Evolutionary conservation across 2,113 vertebrate species (phyloP).

Genomic region (Brachyhypopomus occidentalis): DNA sequence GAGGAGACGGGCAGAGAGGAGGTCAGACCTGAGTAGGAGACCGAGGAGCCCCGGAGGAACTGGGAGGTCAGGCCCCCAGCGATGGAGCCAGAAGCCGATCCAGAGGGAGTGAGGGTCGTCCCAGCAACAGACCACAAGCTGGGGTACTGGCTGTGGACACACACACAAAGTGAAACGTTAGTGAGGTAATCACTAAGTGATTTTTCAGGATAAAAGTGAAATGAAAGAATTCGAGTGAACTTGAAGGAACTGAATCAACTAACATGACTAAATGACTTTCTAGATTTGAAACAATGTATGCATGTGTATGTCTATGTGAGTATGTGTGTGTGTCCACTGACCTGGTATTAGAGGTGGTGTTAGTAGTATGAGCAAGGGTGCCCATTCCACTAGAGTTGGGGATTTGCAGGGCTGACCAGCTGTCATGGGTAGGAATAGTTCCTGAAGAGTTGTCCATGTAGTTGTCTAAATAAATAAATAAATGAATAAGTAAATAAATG

Average conservation of each 20-base stretch:
- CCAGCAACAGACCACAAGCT: slow-evolving; percentile 79
- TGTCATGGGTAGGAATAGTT: slow-evolving; percentile 71
- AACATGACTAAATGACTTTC: too few species aligned
- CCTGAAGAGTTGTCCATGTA: slow-evolving; percentile 77
- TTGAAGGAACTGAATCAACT: too few species aligned
- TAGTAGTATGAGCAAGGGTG: slow-evolving; percentile 72
- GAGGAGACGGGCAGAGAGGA: slow-evolving; percentile 77
- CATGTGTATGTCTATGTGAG: background rate
- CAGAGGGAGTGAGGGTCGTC: slow-evolving; percentile 72
- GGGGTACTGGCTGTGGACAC: slow-evolving; percentile 74
- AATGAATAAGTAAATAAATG: background rate
- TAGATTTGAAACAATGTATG: too few species aligned
- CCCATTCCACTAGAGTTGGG: slow-evolving; percentile 77
- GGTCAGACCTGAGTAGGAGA: slow-evolving; percentile 75
- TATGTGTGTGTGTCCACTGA: slow-evolving; percentile 42
- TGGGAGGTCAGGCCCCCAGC: slow-evolving; percentile 74
- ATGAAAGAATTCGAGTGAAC: too few species aligned
- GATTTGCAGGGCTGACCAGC: slow-evolving; percentile 78
- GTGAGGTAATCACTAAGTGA: background rate
- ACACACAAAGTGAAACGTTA: background rate
- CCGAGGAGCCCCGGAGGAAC: slow-evolving; percentile 75
- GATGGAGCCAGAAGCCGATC: slow-evolving; percentile 72
- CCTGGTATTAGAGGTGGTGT: slow-evolving; percentile 76
- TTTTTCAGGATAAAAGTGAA: background rate
- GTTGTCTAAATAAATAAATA: slow-evolving; percentile 65